Conservation (phyloP, 2,113 vertebrate genomes). For the Eidolon helvum region DNA sequence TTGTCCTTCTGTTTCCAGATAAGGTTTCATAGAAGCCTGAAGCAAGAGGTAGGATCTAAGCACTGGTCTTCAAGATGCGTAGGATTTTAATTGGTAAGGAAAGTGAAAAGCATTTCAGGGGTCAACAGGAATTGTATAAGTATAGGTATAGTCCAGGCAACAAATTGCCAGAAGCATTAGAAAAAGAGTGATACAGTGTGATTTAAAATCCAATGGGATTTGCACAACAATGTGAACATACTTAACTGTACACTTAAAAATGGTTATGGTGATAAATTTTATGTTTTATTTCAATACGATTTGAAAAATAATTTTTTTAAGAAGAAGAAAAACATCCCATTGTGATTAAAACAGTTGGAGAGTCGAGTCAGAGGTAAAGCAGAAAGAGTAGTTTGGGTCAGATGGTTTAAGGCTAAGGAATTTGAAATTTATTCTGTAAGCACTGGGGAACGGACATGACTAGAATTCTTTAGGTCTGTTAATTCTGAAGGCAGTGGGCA, state of each 20-base stretch:
- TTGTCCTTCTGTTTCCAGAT: constrained; percentile 56
- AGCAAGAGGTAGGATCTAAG: constrained; percentile 39
- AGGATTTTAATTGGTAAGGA: constrained; percentile 37
- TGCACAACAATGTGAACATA: not conserved
- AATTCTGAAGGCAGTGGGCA: not conserved
- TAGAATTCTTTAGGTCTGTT: not conserved
- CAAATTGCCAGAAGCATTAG: not conserved
- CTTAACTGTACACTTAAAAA: not conserved
- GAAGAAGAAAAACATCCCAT: not conserved
- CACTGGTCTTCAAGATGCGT: not conserved
- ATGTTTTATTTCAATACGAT: not conserved
- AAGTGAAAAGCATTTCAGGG: constrained; percentile 21
- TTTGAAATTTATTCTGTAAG: constrained; percentile 27
- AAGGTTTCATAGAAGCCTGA: constrained; percentile 43
- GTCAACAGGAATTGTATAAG: not conserved
- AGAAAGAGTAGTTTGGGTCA: not conserved
- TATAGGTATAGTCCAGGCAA: not conserved
- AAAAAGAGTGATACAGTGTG: not conserved
- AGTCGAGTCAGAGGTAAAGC: not conserved
- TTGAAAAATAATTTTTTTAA: not conserved
- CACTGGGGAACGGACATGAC: not conserved
- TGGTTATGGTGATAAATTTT: not conserved
- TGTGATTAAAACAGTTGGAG: constrained; percentile 15
- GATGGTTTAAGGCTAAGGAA: not conserved
- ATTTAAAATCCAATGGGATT: not conserved